These are phyloP conservation scores for Myripristis jacobus DNA, from an alignment of 2,797 vertebrate genomes.

Conservation along the genomic window DNA sequence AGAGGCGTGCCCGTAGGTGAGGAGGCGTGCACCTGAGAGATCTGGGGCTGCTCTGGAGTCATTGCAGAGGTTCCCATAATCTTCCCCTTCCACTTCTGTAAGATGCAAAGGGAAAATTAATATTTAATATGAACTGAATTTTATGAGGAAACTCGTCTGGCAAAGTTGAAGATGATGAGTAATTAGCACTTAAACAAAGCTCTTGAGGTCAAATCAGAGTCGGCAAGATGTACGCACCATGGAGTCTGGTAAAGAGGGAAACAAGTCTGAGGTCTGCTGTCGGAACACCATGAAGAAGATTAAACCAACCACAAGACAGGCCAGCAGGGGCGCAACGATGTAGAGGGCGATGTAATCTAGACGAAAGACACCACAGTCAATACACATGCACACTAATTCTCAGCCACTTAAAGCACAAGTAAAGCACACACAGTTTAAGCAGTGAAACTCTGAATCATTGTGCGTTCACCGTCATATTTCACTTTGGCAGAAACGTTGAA, in stretches of 20 bases:
- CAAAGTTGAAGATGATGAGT: neutral
- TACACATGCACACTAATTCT: neutral
- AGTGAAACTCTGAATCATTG: too few relatives aligned
- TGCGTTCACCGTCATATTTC: neutral
- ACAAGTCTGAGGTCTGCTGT: neutral
- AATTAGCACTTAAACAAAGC: neutral
- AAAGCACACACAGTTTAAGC: too few relatives aligned
- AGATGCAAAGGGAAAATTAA: conserved; percentile 37
- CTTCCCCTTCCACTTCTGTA: too few relatives aligned
- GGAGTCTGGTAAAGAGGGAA: accelerated
- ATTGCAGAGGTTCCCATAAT: accelerated
- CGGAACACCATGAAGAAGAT: conserved; percentile 10
- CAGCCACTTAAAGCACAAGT: too few relatives aligned
- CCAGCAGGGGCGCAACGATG: accelerated
- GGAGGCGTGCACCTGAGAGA: accelerated
- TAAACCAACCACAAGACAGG: accelerated
- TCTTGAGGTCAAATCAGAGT: neutral
- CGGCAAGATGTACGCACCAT: conserved; percentile 39
- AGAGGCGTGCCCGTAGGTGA: conserved; percentile 16
- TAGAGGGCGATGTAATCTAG: neutral
- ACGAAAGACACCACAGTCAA: conserved; percentile 1
- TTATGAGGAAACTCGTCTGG: neutral
- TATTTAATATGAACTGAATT: neutral
- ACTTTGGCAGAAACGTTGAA: neutral
- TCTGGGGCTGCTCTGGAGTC: accelerated